Percentiles rank a stretch among this genome's conserved stretches.
Conservation (phyloP, 2,888 invertebrate species). For the Drosophila neonasuta region DNA sequence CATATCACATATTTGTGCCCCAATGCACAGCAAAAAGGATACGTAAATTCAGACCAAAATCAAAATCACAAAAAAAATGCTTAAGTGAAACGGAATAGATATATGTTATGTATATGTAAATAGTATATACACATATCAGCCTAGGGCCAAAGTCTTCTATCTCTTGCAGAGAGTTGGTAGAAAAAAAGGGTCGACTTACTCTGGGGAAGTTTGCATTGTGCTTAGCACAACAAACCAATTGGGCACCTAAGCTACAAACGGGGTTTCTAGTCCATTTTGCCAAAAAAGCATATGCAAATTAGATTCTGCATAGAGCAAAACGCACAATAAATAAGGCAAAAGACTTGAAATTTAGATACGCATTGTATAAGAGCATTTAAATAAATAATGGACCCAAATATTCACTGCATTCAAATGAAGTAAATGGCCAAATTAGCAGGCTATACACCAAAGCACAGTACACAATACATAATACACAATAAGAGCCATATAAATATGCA, state of each 20-base stretch:
- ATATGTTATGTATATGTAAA: not conserved
- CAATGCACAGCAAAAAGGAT: constrained; percentile 28
- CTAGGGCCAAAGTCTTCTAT: constrained; percentile 32
- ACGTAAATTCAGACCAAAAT: constrained; percentile 38
- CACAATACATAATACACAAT: constrained; percentile 5
- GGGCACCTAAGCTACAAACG: constrained; percentile 47
- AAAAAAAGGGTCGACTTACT: constrained; percentile 53
- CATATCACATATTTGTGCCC: constrained; percentile 2
- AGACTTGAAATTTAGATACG: constrained; percentile 16
- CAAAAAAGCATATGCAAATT: constrained; percentile 58
- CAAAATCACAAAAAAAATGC: constrained; percentile 2
- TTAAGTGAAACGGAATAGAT: not conserved
- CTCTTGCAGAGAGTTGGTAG: not conserved
- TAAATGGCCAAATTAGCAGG: constrained; percentile 46
- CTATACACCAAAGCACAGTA: not conserved
- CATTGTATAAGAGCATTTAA: constrained; percentile 48
- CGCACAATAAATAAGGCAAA: constrained; percentile 42
- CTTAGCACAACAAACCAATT: constrained; percentile 62
- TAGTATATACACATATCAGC: constrained; percentile 33
- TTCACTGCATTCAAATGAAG: constrained; percentile 45
- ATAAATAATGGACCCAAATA: constrained; percentile 57
- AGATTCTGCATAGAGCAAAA: constrained; percentile 55
- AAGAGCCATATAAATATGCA: not conserved
- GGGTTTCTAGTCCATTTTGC: constrained; percentile 27
- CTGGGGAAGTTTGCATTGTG: constrained; percentile 51